Evolutionary conservation across 2,888 invertebrate genomes (phyloP).

Genomic region (Lacanobia oleracea): DNA sequence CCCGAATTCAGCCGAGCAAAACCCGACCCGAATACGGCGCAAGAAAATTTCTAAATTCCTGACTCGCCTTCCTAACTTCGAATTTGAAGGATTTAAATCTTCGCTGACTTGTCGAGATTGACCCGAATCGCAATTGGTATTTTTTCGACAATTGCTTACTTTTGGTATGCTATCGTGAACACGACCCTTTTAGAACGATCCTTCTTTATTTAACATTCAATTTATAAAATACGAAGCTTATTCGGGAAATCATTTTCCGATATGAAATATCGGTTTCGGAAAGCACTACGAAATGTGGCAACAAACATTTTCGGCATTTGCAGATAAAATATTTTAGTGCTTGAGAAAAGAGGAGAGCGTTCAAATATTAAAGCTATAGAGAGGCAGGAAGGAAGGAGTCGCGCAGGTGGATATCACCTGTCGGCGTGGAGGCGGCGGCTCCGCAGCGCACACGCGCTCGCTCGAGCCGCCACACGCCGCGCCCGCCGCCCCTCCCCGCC

Average conservation of each 20-base stretch:
- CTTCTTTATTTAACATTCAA: constrained; percentile 43
- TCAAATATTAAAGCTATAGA: constrained; percentile 73
- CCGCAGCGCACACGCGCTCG: constrained; percentile 50
- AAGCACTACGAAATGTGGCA: constrained; percentile 38
- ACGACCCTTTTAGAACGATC: constrained; percentile 13
- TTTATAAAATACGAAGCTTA: constrained; percentile 35
- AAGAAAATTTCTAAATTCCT: constrained; percentile 79
- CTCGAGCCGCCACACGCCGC: constrained; percentile 10
- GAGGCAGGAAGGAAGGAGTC: constrained; percentile 79
- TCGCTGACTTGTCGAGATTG: constrained; percentile 76
- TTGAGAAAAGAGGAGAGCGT: constrained; percentile 64
- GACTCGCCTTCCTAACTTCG: constrained; percentile 75
- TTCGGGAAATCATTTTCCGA: constrained; percentile 44
- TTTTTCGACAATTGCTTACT: constrained; percentile 60
- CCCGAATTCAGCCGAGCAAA: constrained; percentile 78
- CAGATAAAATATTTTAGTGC: constrained; percentile 66
- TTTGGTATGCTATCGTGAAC: constrained; percentile 43
- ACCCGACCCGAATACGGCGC: constrained; percentile 80
- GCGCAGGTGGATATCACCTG: constrained; percentile 82
- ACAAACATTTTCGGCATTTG: constrained; percentile 59
- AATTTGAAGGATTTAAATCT: constrained; percentile 84
- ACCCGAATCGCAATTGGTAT: constrained; percentile 72
- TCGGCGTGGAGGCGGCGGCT: constrained; percentile 58
- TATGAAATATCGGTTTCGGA: constrained; percentile 53
- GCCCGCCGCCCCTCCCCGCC: constrained; percentile 62